phyloP scores from a whole-genome alignment of 2,888 invertebrate species.

The Pelosia muscerda region DNA sequence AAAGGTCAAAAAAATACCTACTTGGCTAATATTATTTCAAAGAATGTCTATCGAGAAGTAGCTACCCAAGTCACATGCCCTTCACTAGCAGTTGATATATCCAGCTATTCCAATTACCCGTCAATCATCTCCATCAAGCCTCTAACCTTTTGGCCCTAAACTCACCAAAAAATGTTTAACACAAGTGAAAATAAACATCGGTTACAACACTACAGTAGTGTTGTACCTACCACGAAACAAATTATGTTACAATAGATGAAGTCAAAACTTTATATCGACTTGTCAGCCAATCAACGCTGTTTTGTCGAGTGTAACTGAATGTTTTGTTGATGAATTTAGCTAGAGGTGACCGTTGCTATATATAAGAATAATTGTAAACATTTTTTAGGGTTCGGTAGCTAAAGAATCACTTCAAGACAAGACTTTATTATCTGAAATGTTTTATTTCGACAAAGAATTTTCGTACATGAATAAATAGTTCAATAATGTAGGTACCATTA shows the following conservation, averaged over 20 bases:
- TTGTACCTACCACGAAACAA: slow-evolving; percentile 40
- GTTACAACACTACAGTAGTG: slow-evolving; percentile 38
- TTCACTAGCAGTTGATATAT: not conserved
- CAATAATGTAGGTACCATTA: too few species aligned
- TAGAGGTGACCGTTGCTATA: not conserved
- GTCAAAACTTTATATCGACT: slow-evolving; percentile 33
- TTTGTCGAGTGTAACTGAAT: slow-evolving; percentile 20
- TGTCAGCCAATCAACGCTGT: slow-evolving; percentile 45
- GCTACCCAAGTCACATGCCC: not conserved
- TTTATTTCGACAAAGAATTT: too few species aligned
- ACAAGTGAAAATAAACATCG: slow-evolving; percentile 45
- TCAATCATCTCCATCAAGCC: slow-evolving; percentile 18
- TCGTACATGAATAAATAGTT: too few species aligned
- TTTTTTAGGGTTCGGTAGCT: not conserved
- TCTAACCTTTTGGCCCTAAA: slow-evolving; percentile 17
- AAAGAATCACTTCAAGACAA: too few species aligned
- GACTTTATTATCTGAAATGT: too few species aligned
- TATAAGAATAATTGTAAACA: slow-evolving; percentile 4
- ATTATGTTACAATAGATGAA: slow-evolving; percentile 40
- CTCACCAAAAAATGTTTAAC: slow-evolving; percentile 24
- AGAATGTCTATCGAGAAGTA: not conserved
- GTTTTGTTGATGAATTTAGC: not conserved
- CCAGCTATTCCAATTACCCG: slow-evolving; percentile 10
- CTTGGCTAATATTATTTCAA: too few species aligned
- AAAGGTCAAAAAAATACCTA: too few species aligned